Percentiles rank a stretch among this genome's conserved stretches.
phyloP scores from a whole-genome alignment of 2,113 vertebrate genomes.

The Catharus minimus region DNA sequence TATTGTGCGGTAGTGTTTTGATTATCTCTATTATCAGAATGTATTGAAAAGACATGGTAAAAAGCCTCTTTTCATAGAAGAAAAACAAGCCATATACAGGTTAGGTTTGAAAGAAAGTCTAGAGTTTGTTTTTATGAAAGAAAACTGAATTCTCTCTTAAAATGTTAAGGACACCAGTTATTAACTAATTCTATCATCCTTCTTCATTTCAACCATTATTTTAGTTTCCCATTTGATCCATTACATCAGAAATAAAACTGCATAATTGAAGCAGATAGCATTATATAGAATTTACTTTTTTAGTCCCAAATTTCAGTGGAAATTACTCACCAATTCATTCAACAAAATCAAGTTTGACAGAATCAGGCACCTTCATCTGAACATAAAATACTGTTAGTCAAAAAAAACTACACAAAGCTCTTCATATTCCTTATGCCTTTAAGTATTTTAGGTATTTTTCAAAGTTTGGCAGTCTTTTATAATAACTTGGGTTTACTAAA shows the following conservation, averaged over 20 bases:
- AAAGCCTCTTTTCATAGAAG: neutral
- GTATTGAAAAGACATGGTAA: neutral
- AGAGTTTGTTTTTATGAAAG: neutral
- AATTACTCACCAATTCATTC: neutral
- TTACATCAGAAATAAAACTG: neutral
- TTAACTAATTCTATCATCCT: neutral
- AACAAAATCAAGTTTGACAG: neutral
- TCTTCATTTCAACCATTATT: neutral
- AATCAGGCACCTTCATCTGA: neutral
- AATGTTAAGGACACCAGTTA: neutral
- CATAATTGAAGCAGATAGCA: neutral
- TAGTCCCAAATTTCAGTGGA: neutral
- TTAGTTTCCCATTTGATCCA: neutral
- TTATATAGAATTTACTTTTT: neutral
- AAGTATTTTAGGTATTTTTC: neutral
- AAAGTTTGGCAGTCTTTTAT: neutral
- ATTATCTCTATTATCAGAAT: neutral
- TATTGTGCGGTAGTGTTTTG: neutral
- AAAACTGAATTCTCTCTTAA: neutral
- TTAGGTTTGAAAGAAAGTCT: neutral
- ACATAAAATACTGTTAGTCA: neutral
- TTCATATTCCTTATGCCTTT: neutral
- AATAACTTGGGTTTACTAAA: neutral
- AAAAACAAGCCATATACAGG: neutral
- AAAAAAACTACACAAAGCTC: neutral